A percentile compares a stretch with the other conserved stretches of the same genome.
These are phyloP conservation scores for Pseudochirops cupreus DNA, from an alignment of 2,797 vertebrate genomes.

Conservation along the genomic window DNA sequence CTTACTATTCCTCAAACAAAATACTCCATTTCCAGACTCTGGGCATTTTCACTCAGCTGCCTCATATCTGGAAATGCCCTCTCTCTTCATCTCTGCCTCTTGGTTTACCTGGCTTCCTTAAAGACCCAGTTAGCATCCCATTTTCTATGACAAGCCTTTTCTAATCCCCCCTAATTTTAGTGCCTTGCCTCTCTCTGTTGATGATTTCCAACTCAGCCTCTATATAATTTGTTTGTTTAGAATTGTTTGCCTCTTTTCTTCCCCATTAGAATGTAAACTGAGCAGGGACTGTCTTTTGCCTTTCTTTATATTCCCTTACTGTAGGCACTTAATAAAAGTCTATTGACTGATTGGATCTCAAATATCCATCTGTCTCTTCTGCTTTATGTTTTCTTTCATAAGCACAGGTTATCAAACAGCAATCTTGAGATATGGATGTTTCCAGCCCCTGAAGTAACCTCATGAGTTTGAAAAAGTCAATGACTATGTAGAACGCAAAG, in stretches of 20 bases:
- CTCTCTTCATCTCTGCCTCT: not conserved
- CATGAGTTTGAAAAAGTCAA: not conserved
- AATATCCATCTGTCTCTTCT: not conserved
- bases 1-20: not conserved
- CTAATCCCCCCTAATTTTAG: not conserved
- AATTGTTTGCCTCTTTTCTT: not conserved
- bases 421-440: not conserved
- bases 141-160: not conserved
- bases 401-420: not conserved
- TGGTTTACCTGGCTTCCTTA: not conserved
- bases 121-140: not conserved
- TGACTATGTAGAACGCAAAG: not conserved
- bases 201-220: not conserved
- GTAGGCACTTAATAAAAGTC: not conserved
- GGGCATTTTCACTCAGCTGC: not conserved
- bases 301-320: not conserved
- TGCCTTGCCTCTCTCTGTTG: not conserved
- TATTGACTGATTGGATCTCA: not conserved
- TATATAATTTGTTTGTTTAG: not conserved
- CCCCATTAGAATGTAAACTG: not conserved
- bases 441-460: not conserved
- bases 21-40: not conserved
- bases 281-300: not conserved
- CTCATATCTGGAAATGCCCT: not conserved
- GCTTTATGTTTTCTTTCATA: not conserved